A percentile compares a stretch with the other conserved stretches of the same genome.
Evolutionary conservation across 2,797 vertebrate species (phyloP).

Genomic region (Argyrosomus regius): DNA sequence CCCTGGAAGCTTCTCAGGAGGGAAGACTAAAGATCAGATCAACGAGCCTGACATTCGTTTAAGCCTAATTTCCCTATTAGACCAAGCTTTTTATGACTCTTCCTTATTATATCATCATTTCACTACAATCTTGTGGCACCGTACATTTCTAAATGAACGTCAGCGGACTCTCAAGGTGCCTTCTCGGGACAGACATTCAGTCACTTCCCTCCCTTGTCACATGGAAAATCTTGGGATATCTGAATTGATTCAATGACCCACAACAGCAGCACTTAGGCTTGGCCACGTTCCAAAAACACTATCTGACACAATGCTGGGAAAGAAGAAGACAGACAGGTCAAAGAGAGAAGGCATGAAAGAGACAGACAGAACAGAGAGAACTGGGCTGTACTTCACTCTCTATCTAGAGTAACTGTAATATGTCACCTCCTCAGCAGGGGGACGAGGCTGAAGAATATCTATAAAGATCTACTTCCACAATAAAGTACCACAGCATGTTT

Average conservation of each 20-base stretch:
- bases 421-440: neutral
- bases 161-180: neutral
- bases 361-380: neutral
- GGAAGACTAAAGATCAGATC: slow-evolving; percentile 23
- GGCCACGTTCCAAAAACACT: slow-evolving; percentile 31
- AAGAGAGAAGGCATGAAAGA: neutral
- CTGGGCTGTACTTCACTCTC: neutral
- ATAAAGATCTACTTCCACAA: neutral
- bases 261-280: slow-evolving; percentile 31
- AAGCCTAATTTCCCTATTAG: slow-evolving; percentile 16
- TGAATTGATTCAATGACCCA: slow-evolving; percentile 23
- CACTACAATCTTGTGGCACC: neutral
- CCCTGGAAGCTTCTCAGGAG: slow-evolving; percentile 19
- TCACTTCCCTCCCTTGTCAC: neutral
- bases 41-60: neutral
- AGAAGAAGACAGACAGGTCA: neutral
- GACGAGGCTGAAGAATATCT: neutral
- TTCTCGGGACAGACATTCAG: neutral
- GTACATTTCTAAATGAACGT: neutral
- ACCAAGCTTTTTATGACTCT: slow-evolving; percentile 3
- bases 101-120: neutral
- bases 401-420: too few species aligned
- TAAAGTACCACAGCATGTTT: neutral
- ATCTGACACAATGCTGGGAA: slow-evolving; percentile 9
- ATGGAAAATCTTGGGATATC: slow-evolving; percentile 14